Conservation (phyloP, 92 coral and sea anemone species). For the Zoanthus gigantus region DNA sequence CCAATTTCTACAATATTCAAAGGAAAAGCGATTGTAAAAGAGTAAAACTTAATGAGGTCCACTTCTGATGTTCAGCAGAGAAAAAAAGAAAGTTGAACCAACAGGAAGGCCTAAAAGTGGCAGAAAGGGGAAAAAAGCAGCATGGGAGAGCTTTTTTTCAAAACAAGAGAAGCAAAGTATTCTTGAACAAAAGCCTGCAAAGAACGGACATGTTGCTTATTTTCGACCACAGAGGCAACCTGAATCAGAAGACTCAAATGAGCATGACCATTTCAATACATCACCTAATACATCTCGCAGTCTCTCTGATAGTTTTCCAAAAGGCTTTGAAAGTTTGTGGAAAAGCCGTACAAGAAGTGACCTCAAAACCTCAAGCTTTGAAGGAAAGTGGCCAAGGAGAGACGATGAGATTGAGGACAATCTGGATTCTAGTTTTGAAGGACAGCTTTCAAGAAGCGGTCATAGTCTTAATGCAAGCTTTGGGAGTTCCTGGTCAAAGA, state of each 20-base stretch:
- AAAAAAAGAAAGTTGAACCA: conserved; percentile 79
- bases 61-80: conserved; percentile 82
- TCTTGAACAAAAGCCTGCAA: conserved; percentile 35
- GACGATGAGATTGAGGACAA: conserved; percentile 14
- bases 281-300: conserved; percentile 71
- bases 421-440: conserved; percentile 59
- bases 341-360: conserved; percentile 33
- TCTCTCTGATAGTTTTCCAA: conserved; percentile 74
- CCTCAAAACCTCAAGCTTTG: conserved; percentile 48
- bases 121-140: conserved; percentile 77
- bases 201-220: conserved; percentile 45
- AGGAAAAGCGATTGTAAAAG: not conserved
- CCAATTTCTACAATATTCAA: not conserved
- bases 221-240: conserved; percentile 45
- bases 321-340: conserved; percentile 71
- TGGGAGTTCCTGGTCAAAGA: conserved; percentile 35
- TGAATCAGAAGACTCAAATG: conserved; percentile 57
- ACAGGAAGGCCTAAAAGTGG: conserved; percentile 60
- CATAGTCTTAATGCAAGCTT: conserved; percentile 50
- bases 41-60: conserved; percentile 9
- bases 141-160: conserved; percentile 83
- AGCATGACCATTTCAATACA: conserved; percentile 63
- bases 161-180: conserved; percentile 49
- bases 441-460: conserved; percentile 38
- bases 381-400: conserved; percentile 46